Evolutionary conservation across 2,888 invertebrate species (phyloP), one percentile per base, ranked within the genome.

Genomic region (Ophraella communa): DNA sequence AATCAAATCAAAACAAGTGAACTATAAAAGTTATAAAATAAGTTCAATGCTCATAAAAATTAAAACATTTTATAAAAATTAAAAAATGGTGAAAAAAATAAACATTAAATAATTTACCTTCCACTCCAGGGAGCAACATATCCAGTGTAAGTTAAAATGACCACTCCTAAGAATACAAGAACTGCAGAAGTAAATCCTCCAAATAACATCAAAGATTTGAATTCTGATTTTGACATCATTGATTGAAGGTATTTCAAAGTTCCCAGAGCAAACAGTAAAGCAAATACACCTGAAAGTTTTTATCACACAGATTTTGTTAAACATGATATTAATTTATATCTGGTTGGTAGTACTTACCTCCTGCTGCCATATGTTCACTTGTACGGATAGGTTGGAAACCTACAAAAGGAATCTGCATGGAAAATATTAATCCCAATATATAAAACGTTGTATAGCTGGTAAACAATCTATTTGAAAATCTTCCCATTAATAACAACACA

Each of bases 361-460:
- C 60, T 18, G 99, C 97, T 39, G 99, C 98, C 99, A 99, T 99
- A 80, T 99, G 99, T 83, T 99, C 99, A 79, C 97, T 97, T 2
- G 99, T 99, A 60, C 98, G 87, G 67, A 99, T 96, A 7, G 99
- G 99, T 83, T 99, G 99, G 85, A 99, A 99, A 20, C 98, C 98
- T 55, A 94, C 94, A 80, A 95, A 94, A 5, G 95, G 94, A 74
- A 94, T 92, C 85, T 99, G 98, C 99, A 99, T 99, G 59, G 98
- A 98, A 75, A 97, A 87, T 65, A 99, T 83, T 45, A 98, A 85
- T 18, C 98, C 99, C 65, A 98, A 86, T 68, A 98, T 96, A 82
- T 95, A 99, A 85, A 99, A 99, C 3, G 96, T 94, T 0, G 95
- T 92, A 83, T 99, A 99, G 78, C 98, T 97, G 74, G 94, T 94